Percentiles rank a stretch among this genome's conserved stretches.
These are phyloP conservation scores for Varroa destructor DNA, from an alignment of 1,140 invertebrate genomes.

Conservation along the genomic window DNA sequence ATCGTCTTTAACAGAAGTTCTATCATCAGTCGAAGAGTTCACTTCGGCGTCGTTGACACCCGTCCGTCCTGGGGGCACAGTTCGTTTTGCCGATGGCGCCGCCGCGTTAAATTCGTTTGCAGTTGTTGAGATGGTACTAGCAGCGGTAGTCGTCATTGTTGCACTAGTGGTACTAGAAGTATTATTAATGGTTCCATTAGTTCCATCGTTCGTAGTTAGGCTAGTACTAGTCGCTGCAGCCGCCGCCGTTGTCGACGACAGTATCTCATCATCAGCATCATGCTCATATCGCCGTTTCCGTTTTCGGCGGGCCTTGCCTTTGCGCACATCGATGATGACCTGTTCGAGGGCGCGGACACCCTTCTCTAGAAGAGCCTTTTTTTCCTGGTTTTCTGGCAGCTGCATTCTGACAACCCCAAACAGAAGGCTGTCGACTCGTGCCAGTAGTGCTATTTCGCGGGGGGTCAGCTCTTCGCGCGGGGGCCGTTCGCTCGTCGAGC, in stretches of 20 bases:
- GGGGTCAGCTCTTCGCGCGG: constrained; percentile 15
- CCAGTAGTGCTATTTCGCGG: constrained; percentile 17
- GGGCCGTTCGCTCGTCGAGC: background rate
- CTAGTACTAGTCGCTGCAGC: background rate
- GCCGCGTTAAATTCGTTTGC: background rate
- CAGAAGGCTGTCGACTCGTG: constrained; percentile 8
- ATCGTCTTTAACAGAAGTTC: background rate
- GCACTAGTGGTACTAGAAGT: too few relatives aligned
- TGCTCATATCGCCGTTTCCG: constrained; percentile 3
- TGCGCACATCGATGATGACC: constrained; percentile 18
- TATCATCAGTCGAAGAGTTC: background rate
- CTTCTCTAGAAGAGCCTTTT: constrained; percentile 18
- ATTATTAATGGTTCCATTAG: background rate
- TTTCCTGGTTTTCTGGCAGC: constrained; percentile 14
- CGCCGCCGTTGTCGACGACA: background rate
- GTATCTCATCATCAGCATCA: background rate
- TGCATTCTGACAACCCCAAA: constrained; percentile 25
- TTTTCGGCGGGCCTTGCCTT: background rate
- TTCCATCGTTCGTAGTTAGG: background rate
- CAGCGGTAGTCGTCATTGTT: background rate
- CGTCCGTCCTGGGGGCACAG: too few relatives aligned
- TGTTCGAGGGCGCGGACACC: constrained; percentile 21
- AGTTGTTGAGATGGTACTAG: background rate
- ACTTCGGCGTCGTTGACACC: too few relatives aligned
- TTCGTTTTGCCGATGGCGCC: background rate